Evolutionary conservation across 1,140 invertebrate genomes (phyloP).

Genomic region (Chironomus tepperi): DNA sequence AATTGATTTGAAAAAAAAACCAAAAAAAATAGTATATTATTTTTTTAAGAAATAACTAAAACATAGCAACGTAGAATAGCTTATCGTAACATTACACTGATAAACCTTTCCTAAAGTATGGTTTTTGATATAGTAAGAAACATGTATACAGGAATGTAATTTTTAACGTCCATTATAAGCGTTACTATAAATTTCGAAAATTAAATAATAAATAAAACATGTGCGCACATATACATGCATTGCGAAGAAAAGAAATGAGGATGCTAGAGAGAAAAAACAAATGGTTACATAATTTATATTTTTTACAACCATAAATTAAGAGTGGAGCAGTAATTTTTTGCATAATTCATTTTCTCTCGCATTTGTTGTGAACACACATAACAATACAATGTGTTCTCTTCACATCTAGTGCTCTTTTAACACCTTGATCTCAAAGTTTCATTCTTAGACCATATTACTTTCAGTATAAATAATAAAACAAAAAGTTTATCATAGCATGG

Average conservation of each 20-base stretch:
- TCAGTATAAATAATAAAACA: not conserved
- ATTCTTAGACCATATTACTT: not conserved
- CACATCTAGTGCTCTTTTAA: slow-evolving; percentile 10
- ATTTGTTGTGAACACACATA: not conserved
- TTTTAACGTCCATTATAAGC: slow-evolving; percentile 7
- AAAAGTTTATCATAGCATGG: too few species aligned
- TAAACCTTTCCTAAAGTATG: too few species aligned
- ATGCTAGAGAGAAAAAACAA: not conserved
- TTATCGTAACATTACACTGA: too few species aligned
- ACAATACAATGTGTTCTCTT: not conserved
- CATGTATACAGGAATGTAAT: not conserved
- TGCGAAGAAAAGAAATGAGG: not conserved
- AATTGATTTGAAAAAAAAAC: too few species aligned
- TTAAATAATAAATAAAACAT: slow-evolving; percentile 22
- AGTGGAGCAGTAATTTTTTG: slow-evolving; percentile 7
- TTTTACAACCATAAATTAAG: slow-evolving; percentile 9
- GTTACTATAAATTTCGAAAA: slow-evolving; percentile 1
- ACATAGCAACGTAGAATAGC: too few species aligned
- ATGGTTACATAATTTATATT: slow-evolving; percentile 3
- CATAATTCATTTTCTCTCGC: not conserved
- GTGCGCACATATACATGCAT: not conserved
- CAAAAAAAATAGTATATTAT: too few species aligned
- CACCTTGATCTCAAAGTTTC: not conserved
- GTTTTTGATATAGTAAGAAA: too few species aligned
- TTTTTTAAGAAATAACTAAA: too few species aligned